These are phyloP conservation scores for Semnornis frantzii DNA, from an alignment of 2,113 vertebrate genomes.

Conservation along the genomic window DNA sequence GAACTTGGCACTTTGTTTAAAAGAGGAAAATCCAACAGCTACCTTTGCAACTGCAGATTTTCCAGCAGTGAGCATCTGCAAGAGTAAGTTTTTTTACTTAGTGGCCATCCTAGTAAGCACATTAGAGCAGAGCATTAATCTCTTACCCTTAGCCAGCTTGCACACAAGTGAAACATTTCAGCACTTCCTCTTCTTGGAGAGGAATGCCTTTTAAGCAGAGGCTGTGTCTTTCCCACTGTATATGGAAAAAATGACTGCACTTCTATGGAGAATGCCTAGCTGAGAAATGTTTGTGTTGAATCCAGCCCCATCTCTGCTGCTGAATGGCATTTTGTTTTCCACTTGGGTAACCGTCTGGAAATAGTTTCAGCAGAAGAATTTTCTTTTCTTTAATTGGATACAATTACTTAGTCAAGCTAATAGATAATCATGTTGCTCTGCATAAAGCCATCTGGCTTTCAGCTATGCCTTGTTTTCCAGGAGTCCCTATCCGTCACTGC, in stretches of 20 bases:
- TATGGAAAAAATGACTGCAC: conserved; percentile 81
- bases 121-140: neutral
- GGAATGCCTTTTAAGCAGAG: conserved; percentile 79
- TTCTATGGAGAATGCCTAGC: conserved; percentile 74
- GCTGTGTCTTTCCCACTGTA: conserved; percentile 79
- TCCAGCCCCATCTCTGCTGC: conserved; percentile 75
- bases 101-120: neutral
- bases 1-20: neutral
- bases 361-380: conserved; percentile 64
- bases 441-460: conserved; percentile 12
- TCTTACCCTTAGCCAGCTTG: conserved; percentile 3
- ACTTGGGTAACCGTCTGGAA: conserved; percentile 74
- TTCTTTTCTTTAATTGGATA: neutral
- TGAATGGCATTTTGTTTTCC: conserved; percentile 81
- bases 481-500: neutral
- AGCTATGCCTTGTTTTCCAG: neutral
- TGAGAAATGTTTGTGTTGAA: conserved; percentile 81
- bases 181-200: neutral
- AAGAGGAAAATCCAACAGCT: neutral
- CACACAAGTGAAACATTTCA: conserved; percentile 8
- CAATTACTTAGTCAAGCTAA: conserved; percentile 30
- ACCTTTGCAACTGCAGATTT: neutral
- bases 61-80: neutral
- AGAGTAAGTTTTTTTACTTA: neutral
- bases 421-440: conserved; percentile 32